Percentiles rank a stretch among this genome's conserved stretches.
Evolutionary conservation across 64 coral and sea anemone genomes (phyloP).

Genomic region (Porites australiensis): DNA sequence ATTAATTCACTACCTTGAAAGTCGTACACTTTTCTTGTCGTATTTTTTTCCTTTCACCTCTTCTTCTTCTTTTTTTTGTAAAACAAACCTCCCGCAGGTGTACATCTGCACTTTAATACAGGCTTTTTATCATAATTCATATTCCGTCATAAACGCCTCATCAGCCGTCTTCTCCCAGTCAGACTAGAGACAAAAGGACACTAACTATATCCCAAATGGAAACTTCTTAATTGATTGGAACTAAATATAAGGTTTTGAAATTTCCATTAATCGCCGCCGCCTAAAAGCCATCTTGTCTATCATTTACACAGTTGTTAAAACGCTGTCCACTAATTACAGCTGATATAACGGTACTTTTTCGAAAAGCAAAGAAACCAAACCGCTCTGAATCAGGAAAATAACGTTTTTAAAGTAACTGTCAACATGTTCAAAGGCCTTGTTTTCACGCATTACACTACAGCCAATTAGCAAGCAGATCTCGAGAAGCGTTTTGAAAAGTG

Average conservation of each 20-base stretch:
- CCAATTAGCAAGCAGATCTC: constrained; percentile 41
- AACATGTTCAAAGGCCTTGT: constrained; percentile 42
- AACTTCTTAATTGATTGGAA: not conserved
- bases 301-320: constrained; percentile 42
- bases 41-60: too few relatives aligned
- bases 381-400: constrained; percentile 9
- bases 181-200: too few relatives aligned
- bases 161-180: too few relatives aligned
- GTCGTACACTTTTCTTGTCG: too few relatives aligned
- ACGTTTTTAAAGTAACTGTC: constrained; percentile 44
- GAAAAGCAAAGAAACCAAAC: constrained; percentile 17
- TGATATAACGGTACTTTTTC: constrained; percentile 41
- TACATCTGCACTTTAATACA: too few relatives aligned
- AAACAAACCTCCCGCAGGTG: too few relatives aligned
- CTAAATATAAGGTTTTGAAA: not conserved
- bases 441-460: constrained; percentile 28
- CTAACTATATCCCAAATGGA: too few relatives aligned
- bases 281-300: constrained; percentile 3
- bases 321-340: constrained; percentile 16
- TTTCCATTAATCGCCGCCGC: constrained; percentile 5
- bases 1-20: too few relatives aligned
- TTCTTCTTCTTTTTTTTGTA: too few relatives aligned
- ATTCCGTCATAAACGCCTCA: too few relatives aligned
- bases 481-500: constrained; percentile 31
- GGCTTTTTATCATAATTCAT: too few relatives aligned